A percentile compares a stretch with the other conserved stretches of the same genome.
phyloP scores from a whole-genome alignment of 2,888 invertebrate genomes.

The Parelbella ahira region DNA sequence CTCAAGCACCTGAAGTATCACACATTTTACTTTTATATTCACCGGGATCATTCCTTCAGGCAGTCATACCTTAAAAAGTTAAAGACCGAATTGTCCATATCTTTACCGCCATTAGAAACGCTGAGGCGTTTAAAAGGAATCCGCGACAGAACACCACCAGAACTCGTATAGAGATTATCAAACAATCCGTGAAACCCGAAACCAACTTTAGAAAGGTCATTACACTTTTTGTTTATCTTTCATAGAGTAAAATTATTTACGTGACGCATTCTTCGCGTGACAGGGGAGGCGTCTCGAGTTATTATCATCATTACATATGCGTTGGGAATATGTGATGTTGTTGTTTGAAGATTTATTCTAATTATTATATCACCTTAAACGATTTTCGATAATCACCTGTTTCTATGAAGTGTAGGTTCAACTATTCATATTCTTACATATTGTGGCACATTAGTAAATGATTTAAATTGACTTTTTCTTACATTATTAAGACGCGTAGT shows the following conservation, averaged over 20 bases:
- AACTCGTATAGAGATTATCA: slow-evolving; percentile 19
- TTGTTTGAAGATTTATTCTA: too few species aligned
- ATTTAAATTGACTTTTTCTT: too few species aligned
- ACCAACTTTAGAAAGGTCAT: slow-evolving; percentile 39
- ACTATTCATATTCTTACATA: too few species aligned
- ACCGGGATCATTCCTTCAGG: too few species aligned
- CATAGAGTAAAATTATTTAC: slow-evolving; percentile 58
- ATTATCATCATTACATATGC: slow-evolving; percentile 62
- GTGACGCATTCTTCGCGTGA: slow-evolving; percentile 59
- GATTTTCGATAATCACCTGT: too few species aligned
- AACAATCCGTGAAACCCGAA: slow-evolving; percentile 37
- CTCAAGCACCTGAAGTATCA: too few species aligned
- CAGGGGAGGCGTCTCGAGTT: slow-evolving; percentile 35
- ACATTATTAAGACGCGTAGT: too few species aligned
- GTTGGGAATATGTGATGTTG: slow-evolving; percentile 11
- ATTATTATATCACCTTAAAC: too few species aligned
- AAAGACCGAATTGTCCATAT: slow-evolving; percentile 6
- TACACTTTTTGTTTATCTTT: slow-evolving; percentile 44
- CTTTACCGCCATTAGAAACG: slow-evolving; percentile 18
- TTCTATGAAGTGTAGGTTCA: too few species aligned
- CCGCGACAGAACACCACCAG: slow-evolving; percentile 19
- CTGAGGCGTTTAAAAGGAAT: slow-evolving; percentile 17
- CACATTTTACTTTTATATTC: too few species aligned
- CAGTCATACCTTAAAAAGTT: too few species aligned
- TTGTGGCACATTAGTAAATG: too few species aligned